phyloP scores from a whole-genome alignment of 2,797 vertebrate genomes.

The Staurois parvus region DNA sequence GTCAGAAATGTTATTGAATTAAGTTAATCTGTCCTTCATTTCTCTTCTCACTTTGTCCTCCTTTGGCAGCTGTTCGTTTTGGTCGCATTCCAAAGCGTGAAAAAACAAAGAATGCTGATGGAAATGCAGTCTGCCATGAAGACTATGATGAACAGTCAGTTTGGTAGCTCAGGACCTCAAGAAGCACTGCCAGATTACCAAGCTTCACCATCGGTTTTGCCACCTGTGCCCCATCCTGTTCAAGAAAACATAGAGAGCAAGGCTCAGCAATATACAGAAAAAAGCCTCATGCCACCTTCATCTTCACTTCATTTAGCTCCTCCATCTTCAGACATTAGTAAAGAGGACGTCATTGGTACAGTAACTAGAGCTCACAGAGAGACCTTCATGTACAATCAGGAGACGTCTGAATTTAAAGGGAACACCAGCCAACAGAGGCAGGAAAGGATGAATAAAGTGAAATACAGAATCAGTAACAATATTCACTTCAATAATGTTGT shows the following conservation, averaged over 20 bases:
- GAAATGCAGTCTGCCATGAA: conserved; percentile 99
- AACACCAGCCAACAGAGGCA: conserved; percentile 69
- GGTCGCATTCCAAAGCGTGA: conserved; percentile 97
- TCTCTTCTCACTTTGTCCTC: conserved; percentile 7
- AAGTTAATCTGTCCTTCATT: background rate
- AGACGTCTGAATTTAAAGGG: conserved; percentile 73
- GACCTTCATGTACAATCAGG: conserved; percentile 85
- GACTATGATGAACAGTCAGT: conserved; percentile 94
- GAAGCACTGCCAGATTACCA: conserved; percentile 76
- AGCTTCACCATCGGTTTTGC: conserved; percentile 65
- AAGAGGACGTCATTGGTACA: conserved; percentile 86
- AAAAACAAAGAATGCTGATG: conserved; percentile 96
- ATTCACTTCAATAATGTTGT: conserved; percentile 68
- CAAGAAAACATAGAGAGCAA: conserved; percentile 75
- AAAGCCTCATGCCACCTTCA: conserved; percentile 60
- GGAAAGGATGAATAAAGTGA: conserved; percentile 64
- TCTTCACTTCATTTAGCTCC: conserved; percentile 66
- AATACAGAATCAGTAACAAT: conserved; percentile 71
- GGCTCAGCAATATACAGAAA: conserved; percentile 73
- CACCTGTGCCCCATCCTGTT: conserved; percentile 44
- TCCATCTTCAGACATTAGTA: conserved; percentile 84
- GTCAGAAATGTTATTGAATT: background rate
- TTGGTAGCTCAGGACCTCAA: conserved; percentile 80
- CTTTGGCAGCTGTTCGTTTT: conserved; percentile 89
- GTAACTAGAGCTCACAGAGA: conserved; percentile 80